phyloP scores from a whole-genome alignment of 1,140 invertebrate genomes.

The Musca domestica region DNA sequence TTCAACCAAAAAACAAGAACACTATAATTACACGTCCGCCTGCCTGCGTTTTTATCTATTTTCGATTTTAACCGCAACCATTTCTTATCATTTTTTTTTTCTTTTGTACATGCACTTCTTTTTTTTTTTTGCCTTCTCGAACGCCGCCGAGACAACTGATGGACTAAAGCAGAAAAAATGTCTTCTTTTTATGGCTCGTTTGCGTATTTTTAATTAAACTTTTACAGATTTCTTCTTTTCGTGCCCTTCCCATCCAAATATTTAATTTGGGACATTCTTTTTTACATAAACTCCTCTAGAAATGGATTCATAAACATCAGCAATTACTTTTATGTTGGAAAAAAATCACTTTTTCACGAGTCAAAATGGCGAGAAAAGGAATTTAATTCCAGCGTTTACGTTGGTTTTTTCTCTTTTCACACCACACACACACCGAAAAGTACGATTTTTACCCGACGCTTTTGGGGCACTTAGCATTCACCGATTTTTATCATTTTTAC shows the following conservation, averaged over 20 bases:
- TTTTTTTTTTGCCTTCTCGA: not conserved
- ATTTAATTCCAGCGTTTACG: conserved; percentile 38
- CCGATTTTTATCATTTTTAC: conserved; percentile 38
- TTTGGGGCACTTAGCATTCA: conserved; percentile 32
- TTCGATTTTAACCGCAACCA: conserved; percentile 13
- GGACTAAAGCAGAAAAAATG: conserved; percentile 4
- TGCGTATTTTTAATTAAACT: conserved; percentile 31
- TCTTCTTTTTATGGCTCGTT: conserved; percentile 22
- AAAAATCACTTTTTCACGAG: conserved; percentile 34
- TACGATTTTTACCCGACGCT: conserved; percentile 26
- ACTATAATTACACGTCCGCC: conserved; percentile 1
- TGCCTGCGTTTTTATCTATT: not conserved
- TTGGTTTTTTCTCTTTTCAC: conserved; percentile 36
- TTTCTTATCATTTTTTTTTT: conserved; percentile 10
- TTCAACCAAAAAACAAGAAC: too few relatives aligned
- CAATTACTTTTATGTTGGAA: conserved; percentile 28
- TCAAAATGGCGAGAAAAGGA: conserved; percentile 53
- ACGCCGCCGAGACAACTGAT: not conserved
- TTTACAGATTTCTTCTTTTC: conserved; percentile 25
- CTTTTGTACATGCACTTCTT: conserved; percentile 7
- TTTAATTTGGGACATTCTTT: conserved; percentile 23
- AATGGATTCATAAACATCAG: conserved; percentile 19
- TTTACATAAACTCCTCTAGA: too few relatives aligned
- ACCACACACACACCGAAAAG: conserved; percentile 25
- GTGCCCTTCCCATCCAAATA: conserved; percentile 15